A percentile compares a stretch with the other conserved stretches of the same genome.
Conservation (phyloP, 2,113 vertebrate genomes). For the Pterocles burchelli region DNA sequence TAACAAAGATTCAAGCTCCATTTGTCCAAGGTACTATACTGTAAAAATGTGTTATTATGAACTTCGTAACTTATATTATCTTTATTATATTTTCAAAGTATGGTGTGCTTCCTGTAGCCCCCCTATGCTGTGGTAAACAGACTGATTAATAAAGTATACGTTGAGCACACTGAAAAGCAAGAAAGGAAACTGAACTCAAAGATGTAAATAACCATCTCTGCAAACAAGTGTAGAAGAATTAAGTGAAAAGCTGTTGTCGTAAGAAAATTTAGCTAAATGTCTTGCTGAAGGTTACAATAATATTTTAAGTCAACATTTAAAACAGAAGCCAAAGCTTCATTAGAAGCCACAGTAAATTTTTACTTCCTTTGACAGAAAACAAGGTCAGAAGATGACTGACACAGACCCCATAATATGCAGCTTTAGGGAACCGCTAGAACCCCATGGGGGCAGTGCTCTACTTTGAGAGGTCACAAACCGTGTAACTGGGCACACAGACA, state of each 20-base stretch:
- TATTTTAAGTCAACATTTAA: not conserved
- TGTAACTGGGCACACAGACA: not conserved
- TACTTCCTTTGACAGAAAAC: not conserved
- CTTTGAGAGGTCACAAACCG: not conserved
- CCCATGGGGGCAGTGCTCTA: not conserved
- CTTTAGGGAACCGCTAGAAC: not conserved
- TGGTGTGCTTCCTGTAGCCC: not conserved
- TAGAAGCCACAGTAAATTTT: not conserved
- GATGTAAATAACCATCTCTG: not conserved
- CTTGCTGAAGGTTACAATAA: not conserved
- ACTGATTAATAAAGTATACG: not conserved
- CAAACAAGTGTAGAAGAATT: not conserved
- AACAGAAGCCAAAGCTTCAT: not conserved
- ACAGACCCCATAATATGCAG: fast-evolving
- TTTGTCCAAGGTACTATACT: not conserved
- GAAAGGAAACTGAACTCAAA: not conserved
- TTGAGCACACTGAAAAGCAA: not conserved
- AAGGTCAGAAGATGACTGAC: not conserved
- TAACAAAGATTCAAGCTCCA: not conserved
- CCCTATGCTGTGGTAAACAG: fast-evolving
- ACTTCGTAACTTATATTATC: not conserved
- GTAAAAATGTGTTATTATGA: not conserved
- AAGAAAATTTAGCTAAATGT: not conserved
- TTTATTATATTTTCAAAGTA: not conserved
- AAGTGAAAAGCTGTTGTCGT: not conserved